Conservation (phyloP, 2,888 invertebrate species). For the Pristionchus mayeri region DNA sequence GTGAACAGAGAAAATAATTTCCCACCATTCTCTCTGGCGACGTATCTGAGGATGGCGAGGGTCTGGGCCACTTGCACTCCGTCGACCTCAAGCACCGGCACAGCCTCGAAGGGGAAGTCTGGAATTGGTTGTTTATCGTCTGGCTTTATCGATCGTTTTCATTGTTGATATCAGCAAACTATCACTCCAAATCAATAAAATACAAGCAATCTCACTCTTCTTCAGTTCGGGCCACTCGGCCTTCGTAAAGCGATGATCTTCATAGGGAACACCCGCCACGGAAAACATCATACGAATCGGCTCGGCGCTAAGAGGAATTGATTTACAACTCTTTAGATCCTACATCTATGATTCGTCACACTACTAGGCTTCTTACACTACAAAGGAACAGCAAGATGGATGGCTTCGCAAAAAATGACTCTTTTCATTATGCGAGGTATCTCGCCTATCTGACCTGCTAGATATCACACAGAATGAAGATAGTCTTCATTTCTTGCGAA, state of each 20-base stretch:
- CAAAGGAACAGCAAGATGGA: no score
- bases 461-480: no score
- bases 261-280: background rate
- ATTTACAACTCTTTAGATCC: background rate
- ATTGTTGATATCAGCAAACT: no score
- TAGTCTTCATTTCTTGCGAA: no score
- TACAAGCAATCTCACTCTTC: background rate
- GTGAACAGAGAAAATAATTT: background rate
- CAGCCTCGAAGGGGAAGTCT: background rate
- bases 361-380: no score
- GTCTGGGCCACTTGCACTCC: background rate
- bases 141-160: no score
- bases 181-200: no score
- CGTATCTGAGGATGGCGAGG: slow-evolving; percentile 2
- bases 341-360: no score
- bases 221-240: background rate
- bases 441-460: no score
- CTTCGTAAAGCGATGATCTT: background rate
- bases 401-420: no score
- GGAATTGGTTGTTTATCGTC: no score
- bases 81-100: slow-evolving; percentile 13
- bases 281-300: slow-evolving; percentile 28
- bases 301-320: background rate
- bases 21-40: slow-evolving; percentile 10
- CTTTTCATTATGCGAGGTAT: no score